A percentile compares a stretch with the other conserved stretches of the same genome.
Evolutionary conservation across 2,888 invertebrate genomes (phyloP).

Genomic region (Hetaerina titia): DNA sequence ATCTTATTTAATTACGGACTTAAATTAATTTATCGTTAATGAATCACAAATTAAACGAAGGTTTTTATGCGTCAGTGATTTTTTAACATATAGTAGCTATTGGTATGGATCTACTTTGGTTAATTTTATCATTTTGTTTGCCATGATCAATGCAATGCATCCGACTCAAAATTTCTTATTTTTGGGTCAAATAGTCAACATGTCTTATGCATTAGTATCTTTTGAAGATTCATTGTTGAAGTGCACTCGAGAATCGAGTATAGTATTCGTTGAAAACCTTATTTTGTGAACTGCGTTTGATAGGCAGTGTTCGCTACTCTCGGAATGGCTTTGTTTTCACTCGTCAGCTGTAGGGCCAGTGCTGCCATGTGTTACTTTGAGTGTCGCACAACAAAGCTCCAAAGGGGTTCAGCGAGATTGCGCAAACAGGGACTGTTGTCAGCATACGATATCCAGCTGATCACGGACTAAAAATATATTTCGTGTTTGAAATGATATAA

Average conservation of each 20-base stretch:
- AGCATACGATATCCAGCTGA: constrained; percentile 62
- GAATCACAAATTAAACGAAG: neutral
- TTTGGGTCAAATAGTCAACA: neutral
- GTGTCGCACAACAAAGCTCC: constrained; percentile 63
- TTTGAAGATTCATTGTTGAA: neutral
- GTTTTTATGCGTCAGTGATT: neutral
- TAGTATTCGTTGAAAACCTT: neutral
- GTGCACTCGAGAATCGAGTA: neutral
- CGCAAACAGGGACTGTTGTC: constrained; percentile 61
- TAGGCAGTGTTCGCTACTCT: constrained; percentile 56
- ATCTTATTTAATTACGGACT: constrained; percentile 65
- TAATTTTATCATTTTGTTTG: neutral
- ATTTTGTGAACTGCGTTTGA: constrained; percentile 62
- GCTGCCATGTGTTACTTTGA: constrained; percentile 66
- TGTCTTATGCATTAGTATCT: neutral
- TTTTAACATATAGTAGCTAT: neutral
- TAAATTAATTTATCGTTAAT: constrained; percentile 54
- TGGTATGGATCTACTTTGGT: constrained; percentile 3
- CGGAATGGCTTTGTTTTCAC: constrained; percentile 65
- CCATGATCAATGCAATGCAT: constrained; percentile 27
- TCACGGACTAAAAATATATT: constrained; percentile 19
- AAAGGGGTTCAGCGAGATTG: constrained; percentile 60
- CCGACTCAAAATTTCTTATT: constrained; percentile 40
- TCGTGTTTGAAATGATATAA: neutral
- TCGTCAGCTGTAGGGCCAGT: constrained; percentile 65